Evolutionary conservation across 2,797 vertebrate species (phyloP).

Genomic region (Pagetopsis macropterus): DNA sequence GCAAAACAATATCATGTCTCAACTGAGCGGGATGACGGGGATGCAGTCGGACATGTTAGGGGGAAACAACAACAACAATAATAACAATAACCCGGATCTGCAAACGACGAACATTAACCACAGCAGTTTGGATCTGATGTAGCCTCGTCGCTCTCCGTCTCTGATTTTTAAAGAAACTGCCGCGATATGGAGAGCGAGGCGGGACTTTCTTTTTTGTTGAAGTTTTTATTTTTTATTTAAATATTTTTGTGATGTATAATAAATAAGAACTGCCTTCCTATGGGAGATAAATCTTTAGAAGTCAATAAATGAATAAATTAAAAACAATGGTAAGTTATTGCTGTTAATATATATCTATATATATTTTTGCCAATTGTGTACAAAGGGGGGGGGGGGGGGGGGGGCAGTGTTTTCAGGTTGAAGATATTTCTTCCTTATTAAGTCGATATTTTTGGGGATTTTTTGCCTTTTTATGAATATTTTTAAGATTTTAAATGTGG

Average conservation of each 20-base stretch:
- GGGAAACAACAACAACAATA: constrained; percentile 74
- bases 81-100: constrained; percentile 90
- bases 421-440: constrained; percentile 84
- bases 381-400: constrained; percentile 68
- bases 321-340: constrained; percentile 90
- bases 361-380: constrained; percentile 89
- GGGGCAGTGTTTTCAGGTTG: constrained; percentile 80
- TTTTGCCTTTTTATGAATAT: constrained; percentile 89
- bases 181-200: constrained; percentile 45
- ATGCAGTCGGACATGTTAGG: constrained; percentile 91
- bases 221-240: constrained; percentile 92
- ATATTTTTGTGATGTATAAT: constrained; percentile 91
- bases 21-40: constrained; percentile 92
- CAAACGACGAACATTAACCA: constrained; percentile 90
- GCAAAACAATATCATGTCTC: constrained; percentile 96
- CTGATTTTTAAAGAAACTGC: constrained; percentile 77
- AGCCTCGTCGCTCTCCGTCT: constrained; percentile 82
- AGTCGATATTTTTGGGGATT: constrained; percentile 87
- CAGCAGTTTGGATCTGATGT: constrained; percentile 95
- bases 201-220: constrained; percentile 78
- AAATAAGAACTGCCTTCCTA: constrained; percentile 87
- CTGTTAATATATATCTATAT: constrained; percentile 88
- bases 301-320: constrained; percentile 87
- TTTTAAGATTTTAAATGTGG: constrained; percentile 88
- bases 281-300: constrained; percentile 88